Percentiles rank a stretch among this genome's conserved stretches.
phyloP scores from a whole-genome alignment of 2,888 invertebrate genomes.

The Eristalis arbustorum region DNA sequence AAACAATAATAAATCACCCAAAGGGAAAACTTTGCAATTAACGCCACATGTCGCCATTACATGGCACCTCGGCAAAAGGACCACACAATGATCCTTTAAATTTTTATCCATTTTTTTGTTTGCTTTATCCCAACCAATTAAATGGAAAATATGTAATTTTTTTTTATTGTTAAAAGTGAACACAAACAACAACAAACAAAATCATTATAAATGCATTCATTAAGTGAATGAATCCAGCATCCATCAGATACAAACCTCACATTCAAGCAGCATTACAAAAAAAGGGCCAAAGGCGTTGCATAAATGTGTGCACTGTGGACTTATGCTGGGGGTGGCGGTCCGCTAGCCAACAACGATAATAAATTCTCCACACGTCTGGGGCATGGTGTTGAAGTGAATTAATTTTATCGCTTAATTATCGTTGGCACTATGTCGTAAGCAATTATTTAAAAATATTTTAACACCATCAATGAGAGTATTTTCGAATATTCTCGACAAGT shows the following conservation, averaged over 20 bases:
- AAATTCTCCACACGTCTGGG: conserved; percentile 71
- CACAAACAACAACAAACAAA: conserved; percentile 50
- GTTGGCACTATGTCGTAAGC: conserved; percentile 51
- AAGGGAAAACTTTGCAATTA: conserved; percentile 66
- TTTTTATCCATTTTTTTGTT: conserved; percentile 10
- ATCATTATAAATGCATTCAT: conserved; percentile 68
- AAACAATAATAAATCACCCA: conserved; percentile 59
- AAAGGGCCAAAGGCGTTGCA: conserved; percentile 21
- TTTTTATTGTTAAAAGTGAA: conserved; percentile 1
- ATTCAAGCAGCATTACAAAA: conserved; percentile 29
- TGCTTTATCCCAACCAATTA: conserved; percentile 28
- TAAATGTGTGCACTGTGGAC: conserved; percentile 27
- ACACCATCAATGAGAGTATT: conserved; percentile 39
- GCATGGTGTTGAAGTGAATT: conserved; percentile 79
- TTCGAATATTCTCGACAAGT: background rate
- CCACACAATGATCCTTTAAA: conserved; percentile 52
- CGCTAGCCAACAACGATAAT: conserved; percentile 32
- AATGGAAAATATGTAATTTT: conserved; percentile 20
- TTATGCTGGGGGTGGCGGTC: background rate
- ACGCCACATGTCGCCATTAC: conserved; percentile 54
- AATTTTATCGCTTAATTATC: conserved; percentile 80
- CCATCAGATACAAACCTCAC: conserved; percentile 57
- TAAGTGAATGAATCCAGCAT: conserved; percentile 62
- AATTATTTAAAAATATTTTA: conserved; percentile 61
- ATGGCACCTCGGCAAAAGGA: conserved; percentile 49